Percentiles rank a stretch among this genome's conserved stretches.
Conservation (phyloP, 2,888 invertebrate species). For the Sinohyriopsis cumingii region DNA sequence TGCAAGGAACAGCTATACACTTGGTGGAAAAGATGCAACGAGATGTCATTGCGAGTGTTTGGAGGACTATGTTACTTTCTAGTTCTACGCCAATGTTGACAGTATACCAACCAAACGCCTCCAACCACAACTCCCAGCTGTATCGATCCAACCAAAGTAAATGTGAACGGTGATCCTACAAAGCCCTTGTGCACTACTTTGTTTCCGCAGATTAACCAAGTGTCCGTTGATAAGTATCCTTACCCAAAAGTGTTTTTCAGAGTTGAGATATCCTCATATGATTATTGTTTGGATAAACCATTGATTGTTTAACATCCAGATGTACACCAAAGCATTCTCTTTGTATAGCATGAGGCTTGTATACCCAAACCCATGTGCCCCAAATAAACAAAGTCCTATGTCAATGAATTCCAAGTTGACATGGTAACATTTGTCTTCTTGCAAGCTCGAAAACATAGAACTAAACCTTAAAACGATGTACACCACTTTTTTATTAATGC, state of each 20-base stretch:
- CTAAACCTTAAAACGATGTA: too few species aligned
- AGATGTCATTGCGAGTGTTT: slow-evolving; percentile 31
- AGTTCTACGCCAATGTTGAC: slow-evolving; percentile 39
- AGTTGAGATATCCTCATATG: slow-evolving; percentile 40
- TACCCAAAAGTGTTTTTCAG: slow-evolving; percentile 40
- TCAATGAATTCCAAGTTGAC: too few species aligned
- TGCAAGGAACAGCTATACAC: slow-evolving; percentile 17
- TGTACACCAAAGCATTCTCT: too few species aligned
- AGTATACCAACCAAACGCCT: slow-evolving; percentile 13
- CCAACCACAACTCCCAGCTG: slow-evolving; percentile 13
- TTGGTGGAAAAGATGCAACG: slow-evolving; percentile 38
- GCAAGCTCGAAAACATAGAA: too few species aligned
- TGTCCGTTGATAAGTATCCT: slow-evolving; percentile 20
- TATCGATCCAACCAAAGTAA: slow-evolving; percentile 4
- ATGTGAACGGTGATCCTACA: not conserved
- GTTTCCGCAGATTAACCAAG: too few species aligned
- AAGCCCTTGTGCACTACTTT: slow-evolving; percentile 1
- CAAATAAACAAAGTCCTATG: too few species aligned
- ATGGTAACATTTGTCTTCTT: too few species aligned
- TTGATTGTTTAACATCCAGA: too few species aligned
- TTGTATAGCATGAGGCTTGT: too few species aligned
- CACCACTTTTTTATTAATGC: too few species aligned
- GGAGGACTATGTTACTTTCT: slow-evolving; percentile 37
- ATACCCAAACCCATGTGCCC: too few species aligned
- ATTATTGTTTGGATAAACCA: slow-evolving; percentile 9